Evolutionary conservation across 2,113 vertebrate species (phyloP).

Genomic region (Ovis canadensis): DNA sequence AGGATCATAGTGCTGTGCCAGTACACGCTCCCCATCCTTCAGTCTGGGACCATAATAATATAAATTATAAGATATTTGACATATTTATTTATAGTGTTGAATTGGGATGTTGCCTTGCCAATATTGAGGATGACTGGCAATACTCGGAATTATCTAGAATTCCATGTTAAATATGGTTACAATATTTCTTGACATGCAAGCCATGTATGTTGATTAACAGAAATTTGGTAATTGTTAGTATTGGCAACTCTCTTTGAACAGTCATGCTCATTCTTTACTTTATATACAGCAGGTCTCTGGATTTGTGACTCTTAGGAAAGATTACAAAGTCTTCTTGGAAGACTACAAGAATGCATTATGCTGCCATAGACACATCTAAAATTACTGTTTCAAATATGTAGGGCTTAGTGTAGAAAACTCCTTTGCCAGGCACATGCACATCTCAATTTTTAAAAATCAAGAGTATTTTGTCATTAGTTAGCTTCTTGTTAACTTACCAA

Average conservation of each 20-base stretch:
- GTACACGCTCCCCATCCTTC: rapidly evolving
- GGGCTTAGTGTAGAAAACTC: background rate
- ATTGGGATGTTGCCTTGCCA: background rate
- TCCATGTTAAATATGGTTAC: background rate
- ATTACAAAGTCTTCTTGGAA: slow-evolving; percentile 19
- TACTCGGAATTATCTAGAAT: background rate
- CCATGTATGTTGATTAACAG: background rate
- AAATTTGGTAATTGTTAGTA: background rate
- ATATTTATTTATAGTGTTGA: background rate
- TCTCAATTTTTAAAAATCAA: background rate
- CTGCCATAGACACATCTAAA: background rate
- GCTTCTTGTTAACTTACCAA: background rate
- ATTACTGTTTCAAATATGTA: slow-evolving; percentile 5
- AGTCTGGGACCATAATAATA: background rate
- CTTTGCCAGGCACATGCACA: background rate
- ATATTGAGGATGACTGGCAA: background rate
- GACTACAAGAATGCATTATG: background rate
- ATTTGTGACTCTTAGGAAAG: background rate
- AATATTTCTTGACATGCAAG: background rate
- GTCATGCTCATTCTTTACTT: background rate
- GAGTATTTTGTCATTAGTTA: background rate
- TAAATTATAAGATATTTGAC: background rate
- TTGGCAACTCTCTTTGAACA: background rate
- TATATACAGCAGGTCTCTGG: background rate
- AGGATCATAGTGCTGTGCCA: background rate